A percentile compares a stretch with the other conserved stretches of the same genome.
Evolutionary conservation across 2,797 vertebrate species (phyloP).

Genomic region (Gymnoscopelus braueri): DNA sequence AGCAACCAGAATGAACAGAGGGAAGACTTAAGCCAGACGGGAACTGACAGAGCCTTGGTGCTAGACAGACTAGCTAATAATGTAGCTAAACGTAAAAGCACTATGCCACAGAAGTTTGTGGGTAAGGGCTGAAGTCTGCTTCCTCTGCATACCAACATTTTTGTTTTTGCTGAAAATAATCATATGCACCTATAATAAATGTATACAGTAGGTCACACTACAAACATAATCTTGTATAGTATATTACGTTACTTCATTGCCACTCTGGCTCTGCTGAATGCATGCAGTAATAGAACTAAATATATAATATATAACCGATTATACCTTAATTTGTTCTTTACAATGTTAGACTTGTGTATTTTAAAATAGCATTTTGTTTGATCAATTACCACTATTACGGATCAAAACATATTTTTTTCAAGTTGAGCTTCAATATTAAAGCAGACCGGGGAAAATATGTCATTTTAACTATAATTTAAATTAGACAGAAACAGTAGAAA

Average conservation of each 20-base stretch:
- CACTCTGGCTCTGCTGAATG: slow-evolving; percentile 42
- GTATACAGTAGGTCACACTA: slow-evolving; percentile 8
- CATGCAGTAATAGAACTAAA: slow-evolving; percentile 23
- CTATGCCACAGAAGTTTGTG: slow-evolving; percentile 99
- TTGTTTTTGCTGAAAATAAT: slow-evolving; percentile 23
- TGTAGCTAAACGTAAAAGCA: slow-evolving; percentile 99
- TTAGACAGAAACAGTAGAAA: no score
- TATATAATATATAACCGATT: not conserved
- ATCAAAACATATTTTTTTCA: no score
- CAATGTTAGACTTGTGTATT: slow-evolving; percentile 2
- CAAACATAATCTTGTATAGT: slow-evolving; percentile 25
- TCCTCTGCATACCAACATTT: slow-evolving; percentile 76
- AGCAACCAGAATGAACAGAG: slow-evolving; percentile 96
- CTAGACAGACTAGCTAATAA: slow-evolving; percentile 99
- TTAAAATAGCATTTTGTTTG: not conserved
- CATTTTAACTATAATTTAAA: no score
- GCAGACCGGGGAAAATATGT: no score
- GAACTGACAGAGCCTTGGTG: slow-evolving; percentile 96
- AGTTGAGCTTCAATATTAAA: no score
- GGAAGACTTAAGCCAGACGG: slow-evolving; percentile 97
- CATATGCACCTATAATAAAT: slow-evolving; percentile 31
- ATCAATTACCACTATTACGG: slow-evolving; percentile 7
- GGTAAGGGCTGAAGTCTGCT: slow-evolving; percentile 97
- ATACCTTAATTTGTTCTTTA: not conserved
- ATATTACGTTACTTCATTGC: slow-evolving; percentile 12